phyloP scores from a whole-genome alignment of 2,113 vertebrate genomes.

The Eurystomus gularis region DNA sequence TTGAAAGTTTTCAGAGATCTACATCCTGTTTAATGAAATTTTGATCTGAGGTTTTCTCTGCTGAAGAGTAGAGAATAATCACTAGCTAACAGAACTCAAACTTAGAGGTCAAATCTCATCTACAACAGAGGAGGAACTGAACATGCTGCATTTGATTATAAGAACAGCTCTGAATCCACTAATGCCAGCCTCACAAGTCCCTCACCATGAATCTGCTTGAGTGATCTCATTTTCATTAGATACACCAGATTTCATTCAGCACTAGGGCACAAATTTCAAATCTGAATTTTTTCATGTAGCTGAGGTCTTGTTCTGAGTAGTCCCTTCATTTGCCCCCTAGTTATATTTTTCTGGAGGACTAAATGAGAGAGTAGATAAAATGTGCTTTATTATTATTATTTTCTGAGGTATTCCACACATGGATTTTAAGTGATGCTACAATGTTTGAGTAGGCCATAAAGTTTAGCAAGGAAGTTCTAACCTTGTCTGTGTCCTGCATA shows the following conservation, averaged over 20 bases:
- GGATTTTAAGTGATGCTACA: not conserved
- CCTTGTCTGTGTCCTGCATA: not conserved
- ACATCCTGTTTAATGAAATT: constrained; percentile 36
- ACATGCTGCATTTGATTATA: not conserved
- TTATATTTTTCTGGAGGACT: not conserved
- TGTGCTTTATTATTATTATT: not conserved
- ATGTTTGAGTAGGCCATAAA: not conserved
- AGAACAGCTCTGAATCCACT: not conserved
- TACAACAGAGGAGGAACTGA: not conserved
- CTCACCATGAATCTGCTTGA: not conserved
- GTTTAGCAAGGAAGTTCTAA: constrained; percentile 14
- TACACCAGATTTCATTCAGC: not conserved
- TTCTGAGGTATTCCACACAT: not conserved
- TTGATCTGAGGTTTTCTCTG: constrained; percentile 30
- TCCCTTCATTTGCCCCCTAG: not conserved
- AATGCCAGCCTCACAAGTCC: not conserved
- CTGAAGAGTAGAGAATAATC: constrained; percentile 36
- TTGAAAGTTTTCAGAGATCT: constrained; percentile 24
- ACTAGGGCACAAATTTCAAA: not conserved
- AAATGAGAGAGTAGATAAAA: not conserved
- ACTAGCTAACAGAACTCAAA: constrained; percentile 8
- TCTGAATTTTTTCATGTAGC: not conserved
- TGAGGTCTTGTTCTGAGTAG: not conserved
- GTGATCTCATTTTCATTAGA: not conserved
- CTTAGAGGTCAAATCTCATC: not conserved